A percentile compares a stretch with the other conserved stretches of the same genome.
phyloP scores from a whole-genome alignment of 2,888 invertebrate species.

The Argyresthia goedartella region DNA sequence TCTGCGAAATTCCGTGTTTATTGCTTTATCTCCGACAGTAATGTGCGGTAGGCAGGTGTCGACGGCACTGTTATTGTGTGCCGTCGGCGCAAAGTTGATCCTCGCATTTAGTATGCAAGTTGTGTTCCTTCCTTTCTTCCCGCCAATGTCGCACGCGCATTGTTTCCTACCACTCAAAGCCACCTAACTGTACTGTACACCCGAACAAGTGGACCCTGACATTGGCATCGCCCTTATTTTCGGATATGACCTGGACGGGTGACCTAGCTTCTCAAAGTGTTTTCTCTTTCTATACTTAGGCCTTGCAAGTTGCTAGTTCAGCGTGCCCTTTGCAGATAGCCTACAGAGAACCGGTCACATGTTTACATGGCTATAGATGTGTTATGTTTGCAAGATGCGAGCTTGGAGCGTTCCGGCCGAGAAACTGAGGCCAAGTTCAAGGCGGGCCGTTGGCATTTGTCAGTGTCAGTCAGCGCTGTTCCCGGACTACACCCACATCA shows the following conservation, averaged over 20 bases:
- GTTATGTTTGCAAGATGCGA: constrained; percentile 6
- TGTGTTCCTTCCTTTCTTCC: constrained; percentile 63
- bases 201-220: constrained; percentile 58
- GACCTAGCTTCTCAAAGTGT: constrained; percentile 28
- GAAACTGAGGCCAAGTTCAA: constrained; percentile 60
- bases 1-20: too few relatives aligned
- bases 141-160: constrained; percentile 61
- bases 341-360: constrained; percentile 42
- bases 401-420: constrained; percentile 17
- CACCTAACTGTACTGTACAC: constrained; percentile 54
- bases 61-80: background rate
- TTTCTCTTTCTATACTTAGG: background rate
- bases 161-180: constrained; percentile 38
- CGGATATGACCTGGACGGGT: constrained; percentile 30
- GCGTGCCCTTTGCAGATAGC: constrained; percentile 35
- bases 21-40: background rate
- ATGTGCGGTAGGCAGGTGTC: background rate
- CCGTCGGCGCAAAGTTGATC: background rate
- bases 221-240: constrained; percentile 65
- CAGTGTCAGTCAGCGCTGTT: constrained; percentile 50
- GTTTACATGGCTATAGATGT: constrained; percentile 26
- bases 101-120: constrained; percentile 41
- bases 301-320: background rate
- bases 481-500: constrained; percentile 19
- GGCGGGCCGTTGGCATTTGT: constrained; percentile 66